Percentiles rank a stretch among this genome's conserved stretches.
phyloP scores from a whole-genome alignment of 2,797 vertebrate genomes.

The Fringilla coelebs region DNA sequence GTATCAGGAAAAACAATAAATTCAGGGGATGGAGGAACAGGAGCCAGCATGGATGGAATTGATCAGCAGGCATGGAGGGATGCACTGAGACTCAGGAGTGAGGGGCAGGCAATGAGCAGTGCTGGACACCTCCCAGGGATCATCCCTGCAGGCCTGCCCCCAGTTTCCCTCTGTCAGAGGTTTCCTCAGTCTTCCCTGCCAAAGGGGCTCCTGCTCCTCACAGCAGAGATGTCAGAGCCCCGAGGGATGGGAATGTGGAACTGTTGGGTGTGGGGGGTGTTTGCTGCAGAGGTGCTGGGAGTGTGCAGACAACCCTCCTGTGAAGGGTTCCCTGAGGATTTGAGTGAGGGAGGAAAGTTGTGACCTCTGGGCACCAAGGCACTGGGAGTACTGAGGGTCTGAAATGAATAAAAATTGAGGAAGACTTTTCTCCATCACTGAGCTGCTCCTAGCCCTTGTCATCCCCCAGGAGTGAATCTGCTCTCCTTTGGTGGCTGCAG shows the following conservation, averaged over 20 bases:
- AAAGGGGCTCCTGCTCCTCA: background rate
- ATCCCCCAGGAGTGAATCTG: background rate
- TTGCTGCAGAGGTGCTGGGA: background rate
- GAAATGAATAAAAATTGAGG: background rate
- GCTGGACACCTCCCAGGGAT: background rate
- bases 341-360: background rate
- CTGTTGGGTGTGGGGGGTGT: background rate
- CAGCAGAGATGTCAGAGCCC: background rate
- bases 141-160: background rate
- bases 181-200: background rate
- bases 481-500: background rate
- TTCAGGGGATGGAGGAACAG: background rate
- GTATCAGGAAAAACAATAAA: background rate
- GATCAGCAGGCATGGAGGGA: background rate
- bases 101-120: background rate
- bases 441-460: background rate
- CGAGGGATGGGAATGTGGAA: background rate
- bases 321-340: background rate
- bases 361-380: background rate
- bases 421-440: background rate
- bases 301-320: background rate
- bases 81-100: background rate
- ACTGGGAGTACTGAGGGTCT: background rate
- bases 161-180: background rate
- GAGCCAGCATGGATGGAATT: background rate